Evolutionary conservation across 2,888 invertebrate genomes (phyloP).

Genomic region (Teleogryllus oceanicus): DNA sequence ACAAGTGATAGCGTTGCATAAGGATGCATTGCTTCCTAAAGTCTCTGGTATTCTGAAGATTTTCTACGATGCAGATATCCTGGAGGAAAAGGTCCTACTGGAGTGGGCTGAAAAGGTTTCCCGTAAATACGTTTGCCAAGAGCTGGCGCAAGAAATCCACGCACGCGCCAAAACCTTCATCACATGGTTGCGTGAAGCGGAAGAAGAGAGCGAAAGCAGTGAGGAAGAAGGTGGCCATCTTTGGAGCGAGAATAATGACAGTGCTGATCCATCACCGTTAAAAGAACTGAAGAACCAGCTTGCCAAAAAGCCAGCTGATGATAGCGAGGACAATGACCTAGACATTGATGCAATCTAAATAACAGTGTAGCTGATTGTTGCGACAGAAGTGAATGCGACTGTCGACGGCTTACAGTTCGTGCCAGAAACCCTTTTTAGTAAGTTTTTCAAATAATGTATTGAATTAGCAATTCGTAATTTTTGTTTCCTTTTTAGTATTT

Average conservation of each 20-base stretch:
- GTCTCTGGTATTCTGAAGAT: conserved; percentile 85
- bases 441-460: background rate
- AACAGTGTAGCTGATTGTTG: background rate
- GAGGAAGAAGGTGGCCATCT: conserved; percentile 68
- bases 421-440: background rate
- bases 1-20: conserved; percentile 80
- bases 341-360: conserved; percentile 89
- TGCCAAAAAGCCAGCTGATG: conserved; percentile 45
- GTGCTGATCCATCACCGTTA: conserved; percentile 71
- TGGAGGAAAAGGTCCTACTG: conserved; percentile 89
- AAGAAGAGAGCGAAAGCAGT: conserved; percentile 84
- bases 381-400: background rate
- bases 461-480: background rate
- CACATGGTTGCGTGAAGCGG: conserved; percentile 95
- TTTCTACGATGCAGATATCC: conserved; percentile 91
- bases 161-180: conserved; percentile 90
- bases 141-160: conserved; percentile 87
- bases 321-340: conserved; percentile 77
- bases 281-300: conserved; percentile 53
- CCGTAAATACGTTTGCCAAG: conserved; percentile 90
- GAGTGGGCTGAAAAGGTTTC: conserved; percentile 95
- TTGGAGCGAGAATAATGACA: conserved; percentile 85
- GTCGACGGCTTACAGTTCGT: background rate
- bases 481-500: background rate
- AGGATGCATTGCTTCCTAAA: conserved; percentile 75